Base-by-base conservation (phyloP, 2,888 invertebrate genomes). In the Monochamus alternatus region DNA sequence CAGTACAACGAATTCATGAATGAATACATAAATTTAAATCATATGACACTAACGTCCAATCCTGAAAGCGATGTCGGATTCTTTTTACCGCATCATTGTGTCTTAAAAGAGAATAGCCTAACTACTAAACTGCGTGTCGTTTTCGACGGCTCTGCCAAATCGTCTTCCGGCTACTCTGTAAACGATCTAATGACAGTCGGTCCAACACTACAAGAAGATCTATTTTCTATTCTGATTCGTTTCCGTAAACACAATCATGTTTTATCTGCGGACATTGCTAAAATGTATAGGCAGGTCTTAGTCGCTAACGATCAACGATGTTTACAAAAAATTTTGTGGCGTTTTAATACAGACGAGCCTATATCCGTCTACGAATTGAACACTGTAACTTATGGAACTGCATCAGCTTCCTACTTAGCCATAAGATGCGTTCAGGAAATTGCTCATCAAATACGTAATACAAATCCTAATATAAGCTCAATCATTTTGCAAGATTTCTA, bases 81-180 rank as follows among this genome's bases (percentile, higher is more conserved):
- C 63, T 63, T 63, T 63, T 43, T 63, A 63, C 63, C 44, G 44
- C 63, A 63, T 63, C 63, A 63, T 7, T 63, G 44, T n/a, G 44
- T 63, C 12, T 63, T 63, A 63, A 63, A 63, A 63, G 14, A 44
- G 3, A 43, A 44, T 1, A 63, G 63, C 44, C 3, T 43, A 22
- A 63, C 63, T 9, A 44, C 43, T 14, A 63, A 63, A 5, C 43
- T 63, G 5, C 63, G 43, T 43, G 63, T 63, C 1, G 43, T 63
- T 44, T 63, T 63, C 14, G 63, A 63, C 43, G 63, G 63, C 44
- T 63, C 44, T 8, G 63, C 63, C 63, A 63, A 63, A 63, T 44
- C 63, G 7, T n/a, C 44, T 5, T 43, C 63, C 3, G 44, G 63
- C 22, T 63, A 44, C 43, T 63, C 63, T 8, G n/a, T 63, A 43